Evolutionary conservation across 2,113 vertebrate species (phyloP).

Genomic region (Oncorhynchus nerka): DNA sequence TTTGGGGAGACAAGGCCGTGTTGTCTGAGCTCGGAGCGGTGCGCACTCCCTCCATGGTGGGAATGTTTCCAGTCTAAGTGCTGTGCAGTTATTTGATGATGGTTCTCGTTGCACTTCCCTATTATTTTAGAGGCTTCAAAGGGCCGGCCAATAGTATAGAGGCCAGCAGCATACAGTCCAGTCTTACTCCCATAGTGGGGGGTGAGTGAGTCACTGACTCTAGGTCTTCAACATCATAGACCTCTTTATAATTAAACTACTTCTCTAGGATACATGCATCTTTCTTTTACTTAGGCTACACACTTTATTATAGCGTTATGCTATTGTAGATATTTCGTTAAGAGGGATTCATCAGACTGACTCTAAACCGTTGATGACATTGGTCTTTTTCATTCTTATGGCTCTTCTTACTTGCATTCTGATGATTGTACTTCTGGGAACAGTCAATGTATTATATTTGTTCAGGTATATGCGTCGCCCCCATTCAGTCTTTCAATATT

Average conservation of each 20-base stretch:
- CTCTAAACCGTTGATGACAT: too few relatives aligned
- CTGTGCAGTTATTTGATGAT: slow-evolving; percentile 76
- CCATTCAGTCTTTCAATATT: neutral
- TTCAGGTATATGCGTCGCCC: neutral
- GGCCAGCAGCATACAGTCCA: slow-evolving; percentile 34
- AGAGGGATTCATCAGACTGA: too few relatives aligned
- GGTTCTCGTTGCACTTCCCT: slow-evolving; percentile 75
- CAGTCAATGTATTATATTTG: too few relatives aligned
- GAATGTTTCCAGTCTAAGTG: slow-evolving; percentile 72
- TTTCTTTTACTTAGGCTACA: too few relatives aligned
- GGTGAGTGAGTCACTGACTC: slow-evolving; percentile 49
- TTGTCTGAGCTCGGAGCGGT: slow-evolving; percentile 33
- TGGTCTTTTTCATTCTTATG: too few relatives aligned
- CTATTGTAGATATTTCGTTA: too few relatives aligned
- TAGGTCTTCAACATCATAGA: slow-evolving; percentile 53
- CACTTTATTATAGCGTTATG: too few relatives aligned
- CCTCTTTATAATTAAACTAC: slow-evolving; percentile 21
- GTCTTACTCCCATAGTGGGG: slow-evolving; percentile 51
- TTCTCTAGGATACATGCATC: too few relatives aligned
- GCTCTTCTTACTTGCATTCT: too few relatives aligned
- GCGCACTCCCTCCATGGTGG: slow-evolving; percentile 37
- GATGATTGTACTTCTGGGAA: too few relatives aligned
- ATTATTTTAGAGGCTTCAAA: slow-evolving; percentile 80
- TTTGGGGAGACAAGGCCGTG: slow-evolving; percentile 55
- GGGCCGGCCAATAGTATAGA: slow-evolving; percentile 41